Evolutionary conservation across 2,797 vertebrate species (phyloP), one percentile per base, ranked within the genome.

Genomic region (Ciconia nigra): DNA sequence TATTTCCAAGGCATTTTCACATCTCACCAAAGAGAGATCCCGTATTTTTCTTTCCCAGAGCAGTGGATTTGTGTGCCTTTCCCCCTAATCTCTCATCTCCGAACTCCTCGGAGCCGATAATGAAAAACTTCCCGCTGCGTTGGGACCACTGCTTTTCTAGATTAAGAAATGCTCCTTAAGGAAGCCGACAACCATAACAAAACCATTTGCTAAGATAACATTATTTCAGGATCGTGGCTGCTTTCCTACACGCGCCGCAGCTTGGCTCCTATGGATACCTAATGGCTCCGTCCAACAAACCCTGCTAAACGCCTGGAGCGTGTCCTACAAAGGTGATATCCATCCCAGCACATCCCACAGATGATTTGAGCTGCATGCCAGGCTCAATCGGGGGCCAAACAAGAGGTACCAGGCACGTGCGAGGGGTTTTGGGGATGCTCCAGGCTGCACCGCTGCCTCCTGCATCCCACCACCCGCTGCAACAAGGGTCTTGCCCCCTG

Each of bases 121-220:
- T 73, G 73, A 96, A 87, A 95, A 94, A 49, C 55, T 92, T 94
- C 90, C 91, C 57, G 2, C 33, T 0, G 7, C 2, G 1, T 13
- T 52, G 70, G 55, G 21, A 26, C 47, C 5, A 7, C 49, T 59
- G 95, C 85, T 91, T 86, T 78, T 51, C 80, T 58, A 76, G 62
- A 89, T 89, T 79, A 83, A 69, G 61, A 3, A 81, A 67, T 5
- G 51, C 67, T 93, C 62, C 89, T 90, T 17, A 13, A 92, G 83
- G 91, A 76, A 89, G 71, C 91, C 29, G 22, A 88, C 84, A 89
- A 62, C 25, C 88, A 95, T 89, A 95, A 84, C 89, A 93, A 70
- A 59, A 1, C 71, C 67, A n/a, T 87, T 85, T 55, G 54, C 83
- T 85, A 94, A 87, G 71, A 92, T 84, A 87, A 74, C 86, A 51